A percentile compares a stretch with the other conserved stretches of the same genome.
Evolutionary conservation across 2,888 invertebrate genomes (phyloP).

Genomic region (Nymphalis urticae): DNA sequence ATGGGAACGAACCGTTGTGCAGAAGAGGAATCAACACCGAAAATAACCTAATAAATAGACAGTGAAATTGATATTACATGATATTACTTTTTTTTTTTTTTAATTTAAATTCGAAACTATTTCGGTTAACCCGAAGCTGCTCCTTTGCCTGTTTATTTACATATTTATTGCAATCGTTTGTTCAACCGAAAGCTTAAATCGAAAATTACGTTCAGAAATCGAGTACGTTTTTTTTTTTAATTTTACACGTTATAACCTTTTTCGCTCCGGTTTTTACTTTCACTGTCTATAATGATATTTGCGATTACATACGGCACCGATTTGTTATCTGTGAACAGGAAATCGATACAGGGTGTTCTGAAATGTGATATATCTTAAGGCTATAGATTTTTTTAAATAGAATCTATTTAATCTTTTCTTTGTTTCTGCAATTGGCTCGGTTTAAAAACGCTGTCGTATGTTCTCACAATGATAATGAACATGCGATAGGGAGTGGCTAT

Average conservation of each 20-base stretch:
- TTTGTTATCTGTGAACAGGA: slow-evolving; percentile 27
- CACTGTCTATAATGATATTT: slow-evolving; percentile 74
- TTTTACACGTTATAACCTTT: slow-evolving; percentile 23
- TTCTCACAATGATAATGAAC: slow-evolving; percentile 62
- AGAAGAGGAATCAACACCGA: slow-evolving; percentile 80
- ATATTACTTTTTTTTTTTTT: slow-evolving; percentile 62
- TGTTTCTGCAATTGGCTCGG: slow-evolving; percentile 35
- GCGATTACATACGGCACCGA: slow-evolving; percentile 41
- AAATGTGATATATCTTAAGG: slow-evolving; percentile 30
- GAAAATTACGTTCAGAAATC: slow-evolving; percentile 39
- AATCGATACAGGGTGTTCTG: slow-evolving; percentile 18
- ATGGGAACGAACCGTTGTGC: slow-evolving; percentile 66
- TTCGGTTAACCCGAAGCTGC: slow-evolving; percentile 68
- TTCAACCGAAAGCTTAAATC: slow-evolving; percentile 58
- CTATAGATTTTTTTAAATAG: slow-evolving; percentile 31
- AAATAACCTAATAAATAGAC: slow-evolving; percentile 79
- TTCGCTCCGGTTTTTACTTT: slow-evolving; percentile 56
- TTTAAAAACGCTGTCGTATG: slow-evolving; percentile 43
- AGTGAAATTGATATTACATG: slow-evolving; percentile 80
- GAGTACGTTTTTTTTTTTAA: slow-evolving; percentile 11
- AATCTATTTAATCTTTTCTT: slow-evolving; percentile 32
- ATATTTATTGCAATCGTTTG: slow-evolving; percentile 77
- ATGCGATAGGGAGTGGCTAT: slow-evolving; percentile 58
- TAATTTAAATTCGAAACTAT: slow-evolving; percentile 77
- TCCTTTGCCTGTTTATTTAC: slow-evolving; percentile 74